These are phyloP conservation scores for Colostygia pectinataria DNA, from an alignment of 2,888 invertebrate species.

Conservation along the genomic window DNA sequence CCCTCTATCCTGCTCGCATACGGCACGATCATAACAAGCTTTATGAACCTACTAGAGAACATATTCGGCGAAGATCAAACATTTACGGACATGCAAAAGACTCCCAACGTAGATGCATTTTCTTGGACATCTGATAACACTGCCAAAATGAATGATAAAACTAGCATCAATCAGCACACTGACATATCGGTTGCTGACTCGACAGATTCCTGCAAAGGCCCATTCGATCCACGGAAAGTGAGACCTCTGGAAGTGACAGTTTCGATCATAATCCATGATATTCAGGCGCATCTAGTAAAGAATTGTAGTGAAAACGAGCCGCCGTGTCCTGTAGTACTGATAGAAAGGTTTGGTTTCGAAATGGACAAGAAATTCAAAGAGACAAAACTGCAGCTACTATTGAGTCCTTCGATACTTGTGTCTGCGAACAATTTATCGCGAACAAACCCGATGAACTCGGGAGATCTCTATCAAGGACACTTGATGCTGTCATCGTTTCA, in stretches of 20 bases:
- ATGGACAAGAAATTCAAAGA: slow-evolving; percentile 97
- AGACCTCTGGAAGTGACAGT: slow-evolving; percentile 96
- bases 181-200: slow-evolving; percentile 86
- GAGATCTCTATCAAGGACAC: slow-evolving; percentile 90
- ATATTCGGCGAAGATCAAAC: slow-evolving; percentile 98
- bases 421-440: slow-evolving; percentile 89
- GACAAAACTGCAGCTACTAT: slow-evolving; percentile 93
- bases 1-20: slow-evolving; percentile 96
- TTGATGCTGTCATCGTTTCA: slow-evolving; percentile 93
- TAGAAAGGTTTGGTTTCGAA: slow-evolving; percentile 97
- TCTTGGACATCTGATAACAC: slow-evolving; percentile 67
- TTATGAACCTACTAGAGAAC: slow-evolving; percentile 96
- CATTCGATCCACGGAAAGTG: slow-evolving; percentile 94
- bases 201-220: slow-evolving; percentile 81
- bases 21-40: slow-evolving; percentile 94
- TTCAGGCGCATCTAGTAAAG: slow-evolving; percentile 96
- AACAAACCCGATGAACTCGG: slow-evolving; percentile 74
- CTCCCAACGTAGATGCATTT: slow-evolving; percentile 71
- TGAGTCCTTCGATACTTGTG: slow-evolving; percentile 94
- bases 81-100: slow-evolving; percentile 95
- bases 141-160: slow-evolving; percentile 67
- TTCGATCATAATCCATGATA: slow-evolving; percentile 96
- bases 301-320: slow-evolving; percentile 95
- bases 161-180: slow-evolving; percentile 71
- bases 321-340: slow-evolving; percentile 93